Evolutionary conservation across 2,888 invertebrate species (phyloP).

Genomic region (Oscheius sp.): DNA sequence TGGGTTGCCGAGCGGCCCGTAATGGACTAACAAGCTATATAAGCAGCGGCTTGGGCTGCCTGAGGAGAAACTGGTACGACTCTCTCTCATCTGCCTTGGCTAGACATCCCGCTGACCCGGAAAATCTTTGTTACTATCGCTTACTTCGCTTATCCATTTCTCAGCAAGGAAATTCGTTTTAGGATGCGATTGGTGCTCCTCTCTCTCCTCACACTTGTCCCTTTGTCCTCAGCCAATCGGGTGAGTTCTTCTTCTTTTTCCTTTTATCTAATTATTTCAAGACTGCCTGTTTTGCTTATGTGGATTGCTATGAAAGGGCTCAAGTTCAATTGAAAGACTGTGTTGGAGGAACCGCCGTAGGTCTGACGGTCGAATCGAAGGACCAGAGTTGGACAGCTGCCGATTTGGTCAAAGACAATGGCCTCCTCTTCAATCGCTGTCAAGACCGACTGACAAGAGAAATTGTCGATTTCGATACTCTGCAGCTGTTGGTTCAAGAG

Average conservation of each 20-base stretch:
- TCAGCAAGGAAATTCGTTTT: neutral
- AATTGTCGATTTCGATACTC: slow-evolving; percentile 53
- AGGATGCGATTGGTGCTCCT: slow-evolving; percentile 19
- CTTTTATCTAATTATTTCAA: slow-evolving; percentile 25
- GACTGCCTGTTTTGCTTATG: slow-evolving; percentile 52
- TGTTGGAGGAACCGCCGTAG: slow-evolving; percentile 44
- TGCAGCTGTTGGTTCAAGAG: slow-evolving; percentile 51
- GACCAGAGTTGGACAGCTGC: slow-evolving; percentile 42
- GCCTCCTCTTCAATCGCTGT: slow-evolving; percentile 45
- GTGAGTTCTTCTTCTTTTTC: slow-evolving; percentile 8
- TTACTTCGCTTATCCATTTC: neutral
- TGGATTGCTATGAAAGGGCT: slow-evolving; percentile 43
- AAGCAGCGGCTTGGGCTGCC: slow-evolving; percentile 12
- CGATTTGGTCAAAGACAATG: slow-evolving; percentile 43
- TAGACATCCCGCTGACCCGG: neutral
- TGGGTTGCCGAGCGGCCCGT: slow-evolving; percentile 28
- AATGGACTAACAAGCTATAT: slow-evolving; percentile 31
- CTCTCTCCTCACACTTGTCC: slow-evolving; percentile 6
- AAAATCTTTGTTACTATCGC: neutral
- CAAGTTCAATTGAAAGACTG: slow-evolving; percentile 48
- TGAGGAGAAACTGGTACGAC: slow-evolving; percentile 13
- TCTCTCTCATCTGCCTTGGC: neutral
- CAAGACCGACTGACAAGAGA: slow-evolving; percentile 51
- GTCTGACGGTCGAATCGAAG: slow-evolving; percentile 44
- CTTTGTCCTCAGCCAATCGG: slow-evolving; percentile 7